These are phyloP conservation scores for Dromococcyx pavoninus DNA, from an alignment of 2,797 vertebrate species.

Conservation along the genomic window DNA sequence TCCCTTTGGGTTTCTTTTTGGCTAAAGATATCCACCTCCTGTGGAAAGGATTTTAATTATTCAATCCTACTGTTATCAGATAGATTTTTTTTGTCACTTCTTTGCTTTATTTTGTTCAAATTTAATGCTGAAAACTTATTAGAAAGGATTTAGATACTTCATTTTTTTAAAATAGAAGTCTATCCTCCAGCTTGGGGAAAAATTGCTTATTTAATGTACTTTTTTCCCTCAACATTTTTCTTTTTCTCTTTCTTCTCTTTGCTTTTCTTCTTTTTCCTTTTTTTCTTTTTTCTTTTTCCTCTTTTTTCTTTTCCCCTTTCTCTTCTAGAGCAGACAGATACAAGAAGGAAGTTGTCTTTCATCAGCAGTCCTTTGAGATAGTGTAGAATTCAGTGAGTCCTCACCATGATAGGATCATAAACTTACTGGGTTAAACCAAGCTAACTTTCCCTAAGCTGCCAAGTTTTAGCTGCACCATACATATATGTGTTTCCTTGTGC, in stretches of 20 bases:
- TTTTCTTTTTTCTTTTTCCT: not conserved
- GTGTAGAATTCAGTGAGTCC: slow-evolving; percentile 75
- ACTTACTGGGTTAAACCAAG: slow-evolving; percentile 77
- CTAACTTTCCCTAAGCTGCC: slow-evolving; percentile 77
- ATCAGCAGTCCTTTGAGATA: slow-evolving; percentile 73
- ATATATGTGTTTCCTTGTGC: slow-evolving; percentile 80
- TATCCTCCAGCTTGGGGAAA: slow-evolving; percentile 56
- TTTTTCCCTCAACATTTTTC: not conserved
- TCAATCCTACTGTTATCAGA: slow-evolving; percentile 1
- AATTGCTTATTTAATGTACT: slow-evolving; percentile 25
- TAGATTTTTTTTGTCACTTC: slow-evolving; percentile 11
- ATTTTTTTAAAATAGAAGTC: slow-evolving; percentile 42
- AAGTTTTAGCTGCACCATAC: slow-evolving; percentile 78
- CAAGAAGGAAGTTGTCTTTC: slow-evolving; percentile 64
- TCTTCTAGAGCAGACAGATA: slow-evolving; percentile 66
- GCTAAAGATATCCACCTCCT: slow-evolving; percentile 7
- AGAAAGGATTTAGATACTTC: slow-evolving; percentile 60
- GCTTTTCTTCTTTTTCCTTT: not conserved
- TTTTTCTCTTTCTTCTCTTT: not conserved
- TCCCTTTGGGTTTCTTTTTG: slow-evolving; percentile 25
- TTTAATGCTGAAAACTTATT: slow-evolving; percentile 29
- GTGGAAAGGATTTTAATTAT: slow-evolving; percentile 37
- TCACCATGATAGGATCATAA: slow-evolving; percentile 80
- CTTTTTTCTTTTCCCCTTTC: slow-evolving; percentile 27
- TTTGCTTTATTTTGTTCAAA: slow-evolving; percentile 45